These are phyloP conservation scores for Benitochromis conjunctus DNA, from an alignment of 2,113 vertebrate species.

Conservation along the genomic window DNA sequence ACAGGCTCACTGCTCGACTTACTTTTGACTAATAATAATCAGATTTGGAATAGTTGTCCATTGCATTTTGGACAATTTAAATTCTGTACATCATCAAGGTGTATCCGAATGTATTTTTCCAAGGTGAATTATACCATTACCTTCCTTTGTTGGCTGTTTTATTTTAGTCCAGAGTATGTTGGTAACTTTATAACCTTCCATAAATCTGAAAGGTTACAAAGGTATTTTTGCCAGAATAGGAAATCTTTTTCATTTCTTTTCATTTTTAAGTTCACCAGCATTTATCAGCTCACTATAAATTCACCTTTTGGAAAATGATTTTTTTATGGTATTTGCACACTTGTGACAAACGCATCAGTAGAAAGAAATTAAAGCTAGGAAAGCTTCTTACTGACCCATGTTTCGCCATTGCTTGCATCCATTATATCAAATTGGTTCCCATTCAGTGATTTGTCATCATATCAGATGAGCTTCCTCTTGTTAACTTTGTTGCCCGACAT, in stretches of 20 bases:
- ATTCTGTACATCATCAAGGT: not conserved
- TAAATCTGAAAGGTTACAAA: not conserved
- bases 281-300: not conserved
- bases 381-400: not conserved
- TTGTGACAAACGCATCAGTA: not conserved
- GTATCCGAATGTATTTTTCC: not conserved
- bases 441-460: not conserved
- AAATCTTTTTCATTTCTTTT: not conserved
- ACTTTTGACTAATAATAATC: conserved; percentile 46
- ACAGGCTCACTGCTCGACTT: not conserved
- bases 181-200: not conserved
- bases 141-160: not conserved
- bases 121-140: not conserved
- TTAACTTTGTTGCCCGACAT: not conserved
- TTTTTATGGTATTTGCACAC: not conserved
- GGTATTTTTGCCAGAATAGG: not conserved
- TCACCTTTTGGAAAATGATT: rapidly evolving
- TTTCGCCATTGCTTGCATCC: not conserved
- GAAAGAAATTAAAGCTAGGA: not conserved
- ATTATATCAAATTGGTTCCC: not conserved
- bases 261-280: not conserved
- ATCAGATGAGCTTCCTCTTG: not conserved
- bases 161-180: not conserved
- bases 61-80: not conserved
- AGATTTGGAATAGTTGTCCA: conserved; percentile 39